Percentiles rank a stretch among this genome's conserved stretches.
Evolutionary conservation across 1,140 invertebrate genomes (phyloP).

Genomic region (Brachionus rubens): DNA sequence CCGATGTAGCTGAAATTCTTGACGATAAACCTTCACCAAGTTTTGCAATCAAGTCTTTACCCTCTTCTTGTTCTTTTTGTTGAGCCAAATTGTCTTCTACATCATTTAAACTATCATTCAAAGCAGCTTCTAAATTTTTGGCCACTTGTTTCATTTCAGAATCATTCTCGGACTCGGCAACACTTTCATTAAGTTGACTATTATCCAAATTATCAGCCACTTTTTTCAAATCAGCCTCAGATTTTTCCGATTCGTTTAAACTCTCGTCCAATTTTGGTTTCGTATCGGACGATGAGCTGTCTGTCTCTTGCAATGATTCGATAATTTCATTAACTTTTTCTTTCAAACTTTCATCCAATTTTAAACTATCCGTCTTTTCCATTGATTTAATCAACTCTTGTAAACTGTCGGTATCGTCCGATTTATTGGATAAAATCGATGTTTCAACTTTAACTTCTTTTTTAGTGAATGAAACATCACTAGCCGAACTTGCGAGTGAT

Average conservation of each 20-base stretch:
- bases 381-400: constrained; percentile 10
- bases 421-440: neutral
- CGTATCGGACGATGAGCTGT: neutral
- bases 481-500: neutral
- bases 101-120: constrained; percentile 21
- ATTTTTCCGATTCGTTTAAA: neutral
- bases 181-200: neutral
- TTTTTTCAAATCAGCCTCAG: constrained; percentile 12
- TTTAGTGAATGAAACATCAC: constrained; percentile 12
- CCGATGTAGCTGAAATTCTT: no score
- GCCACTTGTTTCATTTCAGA: constrained; percentile 6
- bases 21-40: neutral
- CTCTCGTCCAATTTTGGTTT: neutral
- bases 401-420: neutral
- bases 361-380: neutral
- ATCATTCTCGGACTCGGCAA: neutral
- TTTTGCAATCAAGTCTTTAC: neutral
- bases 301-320: neutral
- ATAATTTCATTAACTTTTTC: constrained; percentile 11
- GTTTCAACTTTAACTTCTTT: neutral
- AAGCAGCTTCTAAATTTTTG: constrained; percentile 9
- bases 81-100: neutral
- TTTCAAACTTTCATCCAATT: constrained; percentile 6
- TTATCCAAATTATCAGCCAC: constrained; percentile 11
- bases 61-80: neutral